A percentile compares a stretch with the other conserved stretches of the same genome.
These are phyloP conservation scores for Heliconius sara DNA, from an alignment of 2,888 invertebrate species.

Conservation along the genomic window DNA sequence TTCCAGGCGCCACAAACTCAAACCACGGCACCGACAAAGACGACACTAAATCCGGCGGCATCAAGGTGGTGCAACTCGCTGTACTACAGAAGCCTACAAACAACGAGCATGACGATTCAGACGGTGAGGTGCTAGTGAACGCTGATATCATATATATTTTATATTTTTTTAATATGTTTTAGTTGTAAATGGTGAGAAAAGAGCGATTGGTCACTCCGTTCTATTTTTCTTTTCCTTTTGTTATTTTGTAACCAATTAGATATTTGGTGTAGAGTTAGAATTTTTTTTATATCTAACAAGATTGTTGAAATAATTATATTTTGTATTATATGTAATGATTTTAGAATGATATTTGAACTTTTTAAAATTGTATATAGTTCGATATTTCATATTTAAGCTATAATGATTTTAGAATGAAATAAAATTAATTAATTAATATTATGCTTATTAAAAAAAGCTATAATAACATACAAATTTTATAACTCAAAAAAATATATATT, in stretches of 20 bases:
- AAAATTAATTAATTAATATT: constrained; percentile 3
- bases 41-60: constrained; percentile 64
- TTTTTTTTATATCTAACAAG: too few species aligned
- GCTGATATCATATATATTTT: constrained; percentile 24
- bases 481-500: neutral
- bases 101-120: constrained; percentile 66
- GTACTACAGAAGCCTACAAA: constrained; percentile 75
- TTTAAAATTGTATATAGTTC: too few species aligned
- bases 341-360: too few species aligned
- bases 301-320: too few species aligned
- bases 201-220: too few species aligned
- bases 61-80: constrained; percentile 77
- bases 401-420: too few species aligned
- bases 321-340: too few species aligned
- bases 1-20: constrained; percentile 50
- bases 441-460: neutral
- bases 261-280: too few species aligned
- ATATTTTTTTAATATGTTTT: neutral
- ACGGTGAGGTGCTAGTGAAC: constrained; percentile 64
- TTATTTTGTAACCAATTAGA: too few species aligned
- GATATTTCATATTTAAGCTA: too few species aligned
- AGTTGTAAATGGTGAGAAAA: too few species aligned
- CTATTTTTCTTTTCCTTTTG: too few species aligned
- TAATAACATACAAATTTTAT: neutral
- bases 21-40: constrained; percentile 56